Conservation (phyloP, 2,888 invertebrate species). For the Diaphora mendica region DNA sequence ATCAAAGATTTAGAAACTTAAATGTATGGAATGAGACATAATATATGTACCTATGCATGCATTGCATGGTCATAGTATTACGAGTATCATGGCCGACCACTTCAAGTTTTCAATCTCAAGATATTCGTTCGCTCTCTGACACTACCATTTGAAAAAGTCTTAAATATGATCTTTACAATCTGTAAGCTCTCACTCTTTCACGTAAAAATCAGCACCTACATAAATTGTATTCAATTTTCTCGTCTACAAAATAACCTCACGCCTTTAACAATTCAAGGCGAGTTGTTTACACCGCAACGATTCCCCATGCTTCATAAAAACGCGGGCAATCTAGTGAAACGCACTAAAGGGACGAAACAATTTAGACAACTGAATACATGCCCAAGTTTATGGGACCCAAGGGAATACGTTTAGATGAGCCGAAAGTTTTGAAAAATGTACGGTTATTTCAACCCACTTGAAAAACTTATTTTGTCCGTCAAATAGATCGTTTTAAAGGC, state of each 20-base stretch:
- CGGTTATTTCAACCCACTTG: conserved; percentile 20
- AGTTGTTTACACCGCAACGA: conserved; percentile 28
- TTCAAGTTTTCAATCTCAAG: no score
- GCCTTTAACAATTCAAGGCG: conserved; percentile 17
- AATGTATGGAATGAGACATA: no score
- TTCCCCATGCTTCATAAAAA: conserved; percentile 51
- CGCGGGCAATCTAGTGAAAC: conserved; percentile 43
- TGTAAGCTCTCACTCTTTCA: background rate
- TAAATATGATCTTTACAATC: background rate
- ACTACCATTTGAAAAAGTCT: background rate
- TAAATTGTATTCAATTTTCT: conserved; percentile 17
- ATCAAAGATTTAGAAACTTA: no score
- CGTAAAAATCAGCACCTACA: conserved; percentile 5
- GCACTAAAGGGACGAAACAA: conserved; percentile 50
- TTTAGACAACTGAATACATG: conserved; percentile 49
- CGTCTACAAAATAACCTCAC: conserved; percentile 15
- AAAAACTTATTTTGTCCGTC: conserved; percentile 42
- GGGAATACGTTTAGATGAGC: conserved; percentile 22
- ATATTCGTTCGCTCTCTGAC: background rate
- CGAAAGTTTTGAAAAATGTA: conserved; percentile 44
- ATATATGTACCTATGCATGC: no score
- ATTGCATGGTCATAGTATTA: no score
- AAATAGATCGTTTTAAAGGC: conserved; percentile 30
- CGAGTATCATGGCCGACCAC: no score
- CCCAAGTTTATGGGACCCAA: conserved; percentile 39